phyloP scores from a whole-genome alignment of 2,797 vertebrate species.

The Pipistrellus nathusii region DNA sequence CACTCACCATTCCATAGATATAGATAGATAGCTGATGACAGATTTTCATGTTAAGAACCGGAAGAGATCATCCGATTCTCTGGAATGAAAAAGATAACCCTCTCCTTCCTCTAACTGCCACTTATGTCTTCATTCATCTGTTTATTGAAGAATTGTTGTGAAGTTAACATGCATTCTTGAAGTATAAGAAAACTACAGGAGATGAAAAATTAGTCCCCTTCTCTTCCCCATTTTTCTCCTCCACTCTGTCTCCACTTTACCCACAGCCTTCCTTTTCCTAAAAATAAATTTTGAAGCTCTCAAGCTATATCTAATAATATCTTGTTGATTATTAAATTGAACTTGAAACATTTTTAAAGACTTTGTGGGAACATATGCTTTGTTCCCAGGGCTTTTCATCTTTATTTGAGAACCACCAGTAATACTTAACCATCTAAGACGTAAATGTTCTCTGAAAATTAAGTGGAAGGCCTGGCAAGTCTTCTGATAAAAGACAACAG shows the following conservation, averaged over 20 bases:
- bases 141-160: not conserved
- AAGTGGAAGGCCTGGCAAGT: not conserved
- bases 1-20: not conserved
- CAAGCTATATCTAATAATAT: not conserved
- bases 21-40: not conserved
- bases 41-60: not conserved
- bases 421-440: not conserved
- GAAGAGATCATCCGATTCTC: not conserved
- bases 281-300: slow-evolving; percentile 26
- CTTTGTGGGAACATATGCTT: not conserved
- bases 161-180: not conserved
- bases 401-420: not conserved
- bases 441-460: not conserved
- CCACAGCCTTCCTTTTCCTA: not conserved
- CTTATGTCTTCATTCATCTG: not conserved
- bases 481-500: not conserved
- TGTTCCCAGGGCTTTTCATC: not conserved
- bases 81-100: not conserved
- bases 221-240: not conserved
- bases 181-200: not conserved
- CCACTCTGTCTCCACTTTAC: not conserved
- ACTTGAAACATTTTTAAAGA: slow-evolving; percentile 41
- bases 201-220: not conserved
- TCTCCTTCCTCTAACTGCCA: not conserved
- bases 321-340: not conserved